Evolutionary conservation across 2,113 vertebrate species (phyloP).

Genomic region (Paramormyrops kingsleyae): DNA sequence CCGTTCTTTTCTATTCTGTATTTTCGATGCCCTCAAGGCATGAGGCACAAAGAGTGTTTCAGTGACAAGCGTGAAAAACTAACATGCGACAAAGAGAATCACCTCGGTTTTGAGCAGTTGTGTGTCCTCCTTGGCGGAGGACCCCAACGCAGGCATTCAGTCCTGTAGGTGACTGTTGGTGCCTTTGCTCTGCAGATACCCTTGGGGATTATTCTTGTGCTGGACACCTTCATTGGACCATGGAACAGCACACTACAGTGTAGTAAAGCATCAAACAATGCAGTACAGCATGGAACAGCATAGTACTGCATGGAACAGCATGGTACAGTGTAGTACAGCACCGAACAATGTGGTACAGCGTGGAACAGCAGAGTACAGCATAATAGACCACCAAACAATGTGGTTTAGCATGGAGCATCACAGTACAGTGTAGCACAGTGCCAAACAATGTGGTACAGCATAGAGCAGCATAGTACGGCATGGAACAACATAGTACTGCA

Average conservation of each 20-base stretch:
- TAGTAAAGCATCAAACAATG: background rate
- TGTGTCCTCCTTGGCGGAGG: conserved; percentile 29
- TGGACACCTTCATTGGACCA: background rate
- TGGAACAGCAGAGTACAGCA: background rate
- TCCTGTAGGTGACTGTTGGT: background rate
- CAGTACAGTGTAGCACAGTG: background rate
- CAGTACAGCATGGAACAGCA: background rate
- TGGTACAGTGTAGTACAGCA: background rate
- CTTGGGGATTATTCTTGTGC: background rate
- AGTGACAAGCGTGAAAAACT: conserved; percentile 52
- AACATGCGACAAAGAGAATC: conserved; percentile 52
- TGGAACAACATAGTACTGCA: background rate
- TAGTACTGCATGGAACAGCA: background rate
- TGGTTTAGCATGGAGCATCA: background rate
- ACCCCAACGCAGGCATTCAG: conserved; percentile 23
- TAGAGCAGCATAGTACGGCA: background rate
- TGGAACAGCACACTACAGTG: background rate
- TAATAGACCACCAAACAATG: background rate
- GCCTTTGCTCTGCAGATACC: background rate
- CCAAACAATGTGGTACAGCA: too few relatives aligned
- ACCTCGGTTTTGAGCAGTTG: conserved; percentile 36
- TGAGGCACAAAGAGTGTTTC: conserved; percentile 48
- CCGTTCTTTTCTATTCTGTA: conserved; percentile 55
- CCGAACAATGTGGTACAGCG: background rate
- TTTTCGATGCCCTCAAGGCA: conserved; percentile 50